Evolutionary conservation across 2,113 vertebrate species (phyloP), one percentile per base, ranked within the genome.

Genomic region (Speoplatyrhinus poulsoni): DNA sequence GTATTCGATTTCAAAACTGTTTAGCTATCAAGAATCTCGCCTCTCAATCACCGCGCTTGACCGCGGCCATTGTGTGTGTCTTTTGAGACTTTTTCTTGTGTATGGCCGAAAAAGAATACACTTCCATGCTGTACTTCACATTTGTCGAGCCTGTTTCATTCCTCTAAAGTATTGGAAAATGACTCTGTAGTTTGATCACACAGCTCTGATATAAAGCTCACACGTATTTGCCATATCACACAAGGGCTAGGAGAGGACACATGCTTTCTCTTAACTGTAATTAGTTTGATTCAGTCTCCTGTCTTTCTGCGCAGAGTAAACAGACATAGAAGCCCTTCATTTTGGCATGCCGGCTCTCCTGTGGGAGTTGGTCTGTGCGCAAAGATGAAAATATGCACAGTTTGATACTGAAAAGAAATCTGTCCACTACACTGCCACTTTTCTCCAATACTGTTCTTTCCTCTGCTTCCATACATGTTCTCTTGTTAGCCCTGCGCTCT

Each of bases 321-420:
- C 85, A 89, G 87, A 86, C 81, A 60, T 81, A 81, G 83, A 75
- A 76, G 84, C 78, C 69, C 72, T 79, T 82, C 57, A 66, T 66
- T 81, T 88, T 88, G 88, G 87, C 84, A 80, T 75, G 59, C 78
- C 75, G 78, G 76, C 66, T 80, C 26, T 89, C 86, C 78, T 78
- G 60, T 79, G 88, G 86, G 88, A 85, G 70, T 75, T 56, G 69
- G 73, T 85, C 84, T 74, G 71, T 74, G 79, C 81, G 82, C 77
- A 75, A 83, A 87, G 79, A 85, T 80, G 83, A 84, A 88, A 87
- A 85, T 83, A 82, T 80, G 72, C 81, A 69, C 85, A 83, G 83
- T 89, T 83, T 82, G 84, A 86, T 82, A 85, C 72, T 9, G 65
- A 67, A n/a, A 46, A 66, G 72, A 73, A 80, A 72, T 69, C 82